These are phyloP conservation scores for Lasiurus cinereus DNA, from an alignment of 2,113 vertebrate species.

Conservation along the genomic window DNA sequence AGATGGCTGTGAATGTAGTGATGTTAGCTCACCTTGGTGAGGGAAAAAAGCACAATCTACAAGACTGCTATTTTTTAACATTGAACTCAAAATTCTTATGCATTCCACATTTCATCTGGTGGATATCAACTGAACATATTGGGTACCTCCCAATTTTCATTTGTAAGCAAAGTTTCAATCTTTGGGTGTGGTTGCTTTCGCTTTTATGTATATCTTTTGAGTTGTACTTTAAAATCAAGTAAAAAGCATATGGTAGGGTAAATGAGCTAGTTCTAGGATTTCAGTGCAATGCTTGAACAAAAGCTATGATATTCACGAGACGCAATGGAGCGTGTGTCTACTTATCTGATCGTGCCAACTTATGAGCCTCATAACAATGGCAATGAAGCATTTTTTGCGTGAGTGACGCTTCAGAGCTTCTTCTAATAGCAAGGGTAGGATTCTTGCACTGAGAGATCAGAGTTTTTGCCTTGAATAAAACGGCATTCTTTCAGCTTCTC, in stretches of 20 bases:
- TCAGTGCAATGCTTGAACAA: constrained; percentile 77
- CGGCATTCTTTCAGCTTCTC: background rate
- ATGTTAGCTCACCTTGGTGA: background rate
- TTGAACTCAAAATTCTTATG: constrained; percentile 52
- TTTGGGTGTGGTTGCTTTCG: constrained; percentile 42
- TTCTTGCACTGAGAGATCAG: constrained; percentile 48
- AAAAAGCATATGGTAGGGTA: constrained; percentile 61
- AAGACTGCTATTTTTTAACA: constrained; percentile 44
- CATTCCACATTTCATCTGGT: background rate
- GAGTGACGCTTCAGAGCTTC: constrained; percentile 62
- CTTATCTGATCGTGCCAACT: constrained; percentile 76
- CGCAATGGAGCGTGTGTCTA: constrained; percentile 68
- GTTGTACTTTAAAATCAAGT: constrained; percentile 69
- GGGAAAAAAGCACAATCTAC: background rate
- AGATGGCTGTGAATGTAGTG: background rate
- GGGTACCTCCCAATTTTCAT: constrained; percentile 39
- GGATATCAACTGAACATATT: background rate
- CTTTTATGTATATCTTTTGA: constrained; percentile 50
- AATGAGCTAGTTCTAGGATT: constrained; percentile 74
- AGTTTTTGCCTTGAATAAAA: constrained; percentile 18
- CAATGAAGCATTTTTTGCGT: constrained; percentile 68
- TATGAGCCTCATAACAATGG: constrained; percentile 67
- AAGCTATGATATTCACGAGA: constrained; percentile 75
- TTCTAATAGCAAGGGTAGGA: constrained; percentile 21
- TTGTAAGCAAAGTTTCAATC: constrained; percentile 57